Evolutionary conservation across 2,888 invertebrate genomes (phyloP).

Genomic region (Lordiphosa fenestrarum): DNA sequence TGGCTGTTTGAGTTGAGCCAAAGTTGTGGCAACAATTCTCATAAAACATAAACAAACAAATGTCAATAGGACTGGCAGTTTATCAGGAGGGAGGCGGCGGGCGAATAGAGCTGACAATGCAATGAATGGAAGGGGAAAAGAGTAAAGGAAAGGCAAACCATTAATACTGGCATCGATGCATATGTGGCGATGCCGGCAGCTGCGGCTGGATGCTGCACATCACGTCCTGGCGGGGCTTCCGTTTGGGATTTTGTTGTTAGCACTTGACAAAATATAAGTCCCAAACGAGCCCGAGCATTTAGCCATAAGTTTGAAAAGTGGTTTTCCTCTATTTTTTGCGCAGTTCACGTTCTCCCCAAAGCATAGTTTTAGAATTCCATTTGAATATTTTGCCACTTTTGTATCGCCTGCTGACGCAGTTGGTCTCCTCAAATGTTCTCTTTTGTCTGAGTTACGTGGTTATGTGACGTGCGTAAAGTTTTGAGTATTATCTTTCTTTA

Average conservation of each 20-base stretch:
- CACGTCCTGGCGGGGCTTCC: not conserved
- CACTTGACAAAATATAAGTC: constrained; percentile 5
- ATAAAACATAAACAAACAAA: constrained; percentile 70
- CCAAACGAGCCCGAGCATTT: constrained; percentile 6
- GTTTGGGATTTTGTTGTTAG: constrained; percentile 3
- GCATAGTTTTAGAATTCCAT: constrained; percentile 58
- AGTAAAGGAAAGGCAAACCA: constrained; percentile 15
- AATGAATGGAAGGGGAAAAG: constrained; percentile 46
- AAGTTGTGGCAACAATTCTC: constrained; percentile 64
- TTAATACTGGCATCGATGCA: constrained; percentile 43
- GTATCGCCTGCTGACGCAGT: constrained; percentile 45
- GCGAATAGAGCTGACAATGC: constrained; percentile 27
- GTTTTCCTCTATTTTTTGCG: constrained; percentile 7
- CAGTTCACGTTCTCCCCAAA: constrained; percentile 24
- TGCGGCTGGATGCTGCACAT: constrained; percentile 3
- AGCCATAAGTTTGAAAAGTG: constrained; percentile 7
- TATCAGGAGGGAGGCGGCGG: constrained; percentile 26
- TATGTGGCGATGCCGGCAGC: constrained; percentile 1
- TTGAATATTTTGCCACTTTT: constrained; percentile 64
- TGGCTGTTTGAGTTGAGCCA: constrained; percentile 37
- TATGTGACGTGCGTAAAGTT: constrained; percentile 38
- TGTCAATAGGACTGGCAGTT: constrained; percentile 50
- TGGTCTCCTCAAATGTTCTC: constrained; percentile 9
- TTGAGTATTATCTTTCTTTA: constrained; percentile 2
- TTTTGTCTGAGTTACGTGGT: constrained; percentile 18